A percentile compares a stretch with the other conserved stretches of the same genome.
phyloP scores from a whole-genome alignment of 2,888 invertebrate genomes.

The Cryptus viduatorius region DNA sequence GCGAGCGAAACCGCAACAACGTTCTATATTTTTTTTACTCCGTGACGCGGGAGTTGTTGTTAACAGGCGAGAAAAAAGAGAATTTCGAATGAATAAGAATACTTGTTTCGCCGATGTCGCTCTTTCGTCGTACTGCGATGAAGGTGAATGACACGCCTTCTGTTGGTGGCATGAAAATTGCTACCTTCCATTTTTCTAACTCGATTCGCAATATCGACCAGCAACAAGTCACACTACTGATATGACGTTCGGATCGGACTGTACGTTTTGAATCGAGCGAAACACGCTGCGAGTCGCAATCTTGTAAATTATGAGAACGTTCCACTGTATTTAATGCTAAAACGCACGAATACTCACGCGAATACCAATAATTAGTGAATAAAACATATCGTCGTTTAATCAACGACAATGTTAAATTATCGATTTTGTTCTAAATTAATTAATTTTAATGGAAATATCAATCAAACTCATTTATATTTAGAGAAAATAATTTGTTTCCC shows the following conservation, averaged over 20 bases:
- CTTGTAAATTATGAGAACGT: background rate
- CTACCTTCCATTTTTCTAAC: constrained; percentile 52
- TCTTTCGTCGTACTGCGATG: background rate
- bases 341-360: too few relatives aligned
- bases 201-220: constrained; percentile 54
- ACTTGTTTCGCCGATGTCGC: constrained; percentile 32
- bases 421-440: too few relatives aligned
- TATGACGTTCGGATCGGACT: background rate
- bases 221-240: background rate
- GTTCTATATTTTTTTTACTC: constrained; percentile 27
- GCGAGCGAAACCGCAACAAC: constrained; percentile 16
- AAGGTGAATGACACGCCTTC: constrained; percentile 7
- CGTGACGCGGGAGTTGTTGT: constrained; percentile 8
- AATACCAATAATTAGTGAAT: too few relatives aligned
- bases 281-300: background rate
- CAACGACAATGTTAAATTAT: too few relatives aligned
- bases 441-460: too few relatives aligned
- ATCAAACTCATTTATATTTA: too few relatives aligned
- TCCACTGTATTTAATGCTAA: too few relatives aligned
- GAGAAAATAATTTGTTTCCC: too few relatives aligned
- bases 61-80: constrained; percentile 37
- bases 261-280: background rate
- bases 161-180: constrained; percentile 58
- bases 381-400: too few relatives aligned
- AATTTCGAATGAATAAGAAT: constrained; percentile 40